Base-by-base conservation (phyloP, 2,888 invertebrate genomes). In the Calameuta pallipes region DNA sequence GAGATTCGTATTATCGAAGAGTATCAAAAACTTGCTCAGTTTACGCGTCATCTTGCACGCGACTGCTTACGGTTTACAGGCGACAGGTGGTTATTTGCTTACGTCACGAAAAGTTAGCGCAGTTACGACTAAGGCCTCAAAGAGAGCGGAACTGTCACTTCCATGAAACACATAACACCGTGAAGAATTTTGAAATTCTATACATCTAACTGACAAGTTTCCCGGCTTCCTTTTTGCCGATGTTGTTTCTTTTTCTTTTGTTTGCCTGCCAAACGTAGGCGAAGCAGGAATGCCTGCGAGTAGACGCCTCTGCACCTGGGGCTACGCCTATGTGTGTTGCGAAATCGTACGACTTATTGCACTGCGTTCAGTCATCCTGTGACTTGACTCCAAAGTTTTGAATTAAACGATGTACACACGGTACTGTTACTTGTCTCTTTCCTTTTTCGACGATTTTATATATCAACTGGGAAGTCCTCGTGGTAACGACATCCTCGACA, bases 1-100 rank as follows among this genome's bases (percentile, higher is more conserved):
- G 83, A 98, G 92, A 87, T 97, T 98, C 74, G 97, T 97, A 91
- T 98, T 98, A 92, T 98, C 98, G 92, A 98, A 97, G 83, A 98
- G 94, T 87, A 98, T 98, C 81, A 98, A 93, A 92, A 98, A 98
- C 93, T 98, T 98, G 83, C 97, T 94, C 86, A 98, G 93, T 93
- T 98, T 98, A 87, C 97, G 94, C 85, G 97, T 96, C 97, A 97
- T 97, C 84, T 81, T 89, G 79, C 56, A 71, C 71, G 31, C 71
- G 15, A 71, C 23, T 71, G 31, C 33, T 23, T 33, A 34, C 12
- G 71, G 31, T 71, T 33, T 34, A 71, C 31, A 23, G 33, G 41
- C 76, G 71, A 36, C 78, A 80, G 69, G 83, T 79, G 77, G 83
- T 56, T 82, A 82, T 81, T 77, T 82, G 74, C 79, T 79, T 77